Evolutionary conservation across 2,113 vertebrate species (phyloP), one percentile per base, ranked within the genome.

Genomic region (Monopterus albus): DNA sequence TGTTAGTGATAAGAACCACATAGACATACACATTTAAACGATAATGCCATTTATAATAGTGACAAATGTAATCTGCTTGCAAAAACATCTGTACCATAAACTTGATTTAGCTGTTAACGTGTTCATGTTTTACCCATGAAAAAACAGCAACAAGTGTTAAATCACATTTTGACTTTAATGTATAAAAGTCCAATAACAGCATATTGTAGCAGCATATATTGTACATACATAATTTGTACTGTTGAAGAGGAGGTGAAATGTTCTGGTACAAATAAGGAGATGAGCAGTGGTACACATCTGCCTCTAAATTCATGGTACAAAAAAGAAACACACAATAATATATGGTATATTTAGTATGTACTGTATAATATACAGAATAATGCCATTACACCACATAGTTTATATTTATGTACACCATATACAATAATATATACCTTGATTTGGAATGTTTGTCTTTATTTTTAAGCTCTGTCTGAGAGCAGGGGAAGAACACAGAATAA

Each of bases 131-230:
- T 21, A 60, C 25, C 47, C 5, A 8, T 17, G 5, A 38, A 28
- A 61, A 55, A 61, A 36, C 4, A 31, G 33, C 47, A 51, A 57
- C 23, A 45, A 10, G 31, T 36, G 42, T 78, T 85, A 69, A 85
- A 84, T 84, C 80, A 81, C 67, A 70, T 52, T 23, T 75, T 69
- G 51, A 81, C 62, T 89, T 89, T 85, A 88, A 77, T 88, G 75
- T 91, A 89, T 66, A 88, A 88, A 91, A 85, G 57, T 69, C 50
- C 58, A 69, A 55, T 39, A 65, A 78, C 36, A 52, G 49, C 61
- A 80, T 75, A 47, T 60, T 81, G 75, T 71, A 82, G 75, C 63
- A 46, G 64, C 21, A 66, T 78, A 57, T 81, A 78, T 57, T 61
- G 43, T 77, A 80, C 72, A 78, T 70, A 77, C 56, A 73, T 81